Evolutionary conservation across 2,888 invertebrate genomes (phyloP).

Genomic region (Glyphotaelius pellucidus): DNA sequence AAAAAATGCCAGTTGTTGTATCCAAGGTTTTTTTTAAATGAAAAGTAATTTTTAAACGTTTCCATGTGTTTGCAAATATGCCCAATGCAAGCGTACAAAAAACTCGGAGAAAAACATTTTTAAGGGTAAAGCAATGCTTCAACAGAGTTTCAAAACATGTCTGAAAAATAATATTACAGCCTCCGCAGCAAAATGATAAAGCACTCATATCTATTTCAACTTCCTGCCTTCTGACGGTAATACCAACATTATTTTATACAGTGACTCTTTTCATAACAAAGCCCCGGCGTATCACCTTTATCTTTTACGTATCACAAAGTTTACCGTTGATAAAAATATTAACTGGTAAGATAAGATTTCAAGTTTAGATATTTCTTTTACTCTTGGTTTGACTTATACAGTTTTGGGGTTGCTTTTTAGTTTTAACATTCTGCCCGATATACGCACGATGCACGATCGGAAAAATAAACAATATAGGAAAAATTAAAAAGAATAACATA

Average conservation of each 20-base stretch:
- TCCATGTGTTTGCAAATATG: background rate
- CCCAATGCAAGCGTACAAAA: background rate
- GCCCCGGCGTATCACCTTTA: too few relatives aligned
- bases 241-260: background rate
- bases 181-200: background rate
- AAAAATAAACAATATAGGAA: too few relatives aligned
- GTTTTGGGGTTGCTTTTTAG: too few relatives aligned
- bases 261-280: background rate
- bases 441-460: too few relatives aligned
- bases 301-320: too few relatives aligned
- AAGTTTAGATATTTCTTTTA: too few relatives aligned
- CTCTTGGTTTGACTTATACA: too few relatives aligned
- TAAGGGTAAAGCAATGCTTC: background rate
- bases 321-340: too few relatives aligned
- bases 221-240: background rate
- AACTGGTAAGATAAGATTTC: too few relatives aligned
- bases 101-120: background rate
- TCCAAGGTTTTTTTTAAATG: background rate
- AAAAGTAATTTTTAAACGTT: background rate
- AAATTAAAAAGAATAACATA: too few relatives aligned
- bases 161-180: background rate
- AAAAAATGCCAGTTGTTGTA: background rate
- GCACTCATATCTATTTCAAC: background rate
- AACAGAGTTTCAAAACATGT: background rate
- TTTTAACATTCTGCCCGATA: too few relatives aligned